Percentiles rank a stretch among this genome's conserved stretches.
Evolutionary conservation across 2,113 vertebrate species (phyloP).

Genomic region (Ailuropoda melanoleuca): DNA sequence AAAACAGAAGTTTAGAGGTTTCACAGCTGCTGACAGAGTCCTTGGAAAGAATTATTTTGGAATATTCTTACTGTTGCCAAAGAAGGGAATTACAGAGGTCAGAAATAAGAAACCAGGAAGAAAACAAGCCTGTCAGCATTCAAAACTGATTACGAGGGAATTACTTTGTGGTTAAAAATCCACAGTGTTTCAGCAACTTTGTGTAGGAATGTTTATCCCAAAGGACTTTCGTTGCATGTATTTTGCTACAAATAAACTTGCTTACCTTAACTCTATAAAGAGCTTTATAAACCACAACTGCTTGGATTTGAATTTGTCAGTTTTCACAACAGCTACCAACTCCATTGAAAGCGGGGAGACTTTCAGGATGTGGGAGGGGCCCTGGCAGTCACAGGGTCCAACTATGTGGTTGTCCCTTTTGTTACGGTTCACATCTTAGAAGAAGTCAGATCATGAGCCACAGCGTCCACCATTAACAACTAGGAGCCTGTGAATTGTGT

Average conservation of each 20-base stretch:
- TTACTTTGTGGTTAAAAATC: slow-evolving; percentile 75
- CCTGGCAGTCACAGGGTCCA: neutral
- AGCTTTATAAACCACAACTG: slow-evolving; percentile 38
- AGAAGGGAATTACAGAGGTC: slow-evolving; percentile 74
- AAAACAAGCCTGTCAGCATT: slow-evolving; percentile 84
- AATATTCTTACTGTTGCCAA: slow-evolving; percentile 72
- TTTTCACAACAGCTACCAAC: neutral
- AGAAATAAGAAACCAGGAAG: slow-evolving; percentile 80
- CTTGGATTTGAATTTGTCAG: slow-evolving; percentile 29
- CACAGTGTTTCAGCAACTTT: slow-evolving; percentile 68
- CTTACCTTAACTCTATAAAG: slow-evolving; percentile 47
- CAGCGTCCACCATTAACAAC: neutral
- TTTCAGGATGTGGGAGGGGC: slow-evolving; percentile 30
- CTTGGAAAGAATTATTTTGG: slow-evolving; percentile 65
- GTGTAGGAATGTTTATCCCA: slow-evolving; percentile 58
- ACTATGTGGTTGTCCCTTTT: neutral
- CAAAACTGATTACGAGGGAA: slow-evolving; percentile 80
- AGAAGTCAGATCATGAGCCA: neutral
- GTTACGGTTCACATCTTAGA: neutral
- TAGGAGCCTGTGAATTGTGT: neutral
- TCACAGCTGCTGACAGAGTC: slow-evolving; percentile 70
- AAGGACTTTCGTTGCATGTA: neutral
- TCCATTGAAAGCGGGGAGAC: neutral
- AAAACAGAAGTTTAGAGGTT: slow-evolving; percentile 64
- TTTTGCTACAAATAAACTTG: slow-evolving; percentile 60